Conservation (phyloP, 1,140 invertebrate species). For the Elymnias hypermnestra region DNA sequence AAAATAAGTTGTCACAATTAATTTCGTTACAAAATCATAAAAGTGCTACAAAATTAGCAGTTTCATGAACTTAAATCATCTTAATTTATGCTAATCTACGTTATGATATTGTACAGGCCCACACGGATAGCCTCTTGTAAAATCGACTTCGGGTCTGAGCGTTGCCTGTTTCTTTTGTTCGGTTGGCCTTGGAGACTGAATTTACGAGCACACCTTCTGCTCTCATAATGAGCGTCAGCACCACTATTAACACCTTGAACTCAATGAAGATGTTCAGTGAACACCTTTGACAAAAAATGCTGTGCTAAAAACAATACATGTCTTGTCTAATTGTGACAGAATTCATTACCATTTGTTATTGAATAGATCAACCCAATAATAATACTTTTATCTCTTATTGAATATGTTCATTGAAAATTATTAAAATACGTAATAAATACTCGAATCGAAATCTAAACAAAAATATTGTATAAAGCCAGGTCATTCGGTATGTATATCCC, state of each 20-base stretch:
- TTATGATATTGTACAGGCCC: conserved; percentile 41
- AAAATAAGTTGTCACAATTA: conserved; percentile 22
- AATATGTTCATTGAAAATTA: too few relatives aligned
- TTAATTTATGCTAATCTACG: conserved; percentile 38
- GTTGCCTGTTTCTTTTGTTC: conserved; percentile 63
- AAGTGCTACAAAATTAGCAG: conserved; percentile 22
- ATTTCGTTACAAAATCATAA: conserved; percentile 16
- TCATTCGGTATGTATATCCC: too few relatives aligned
- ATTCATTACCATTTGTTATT: too few relatives aligned
- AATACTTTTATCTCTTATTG: too few relatives aligned
- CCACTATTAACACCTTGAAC: conserved; percentile 64
- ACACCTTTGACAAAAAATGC: conserved; percentile 9
- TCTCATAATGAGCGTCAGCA: conserved; percentile 60
- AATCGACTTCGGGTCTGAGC: conserved; percentile 62
- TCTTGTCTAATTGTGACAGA: too few relatives aligned
- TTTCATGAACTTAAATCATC: conserved; percentile 16
- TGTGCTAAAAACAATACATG: conserved; percentile 14
- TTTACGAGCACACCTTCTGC: conserved; percentile 60
- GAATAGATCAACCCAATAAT: too few relatives aligned
- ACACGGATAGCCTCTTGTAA: conserved; percentile 70
- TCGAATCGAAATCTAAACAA: too few relatives aligned
- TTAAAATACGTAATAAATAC: too few relatives aligned
- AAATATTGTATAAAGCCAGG: too few relatives aligned
- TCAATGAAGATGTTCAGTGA: conserved; percentile 55
- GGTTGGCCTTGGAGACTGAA: conserved; percentile 58